A percentile compares a stretch with the other conserved stretches of the same genome.
Evolutionary conservation across 2,797 vertebrate species (phyloP).

Genomic region (Atherinosoma microstoma): DNA sequence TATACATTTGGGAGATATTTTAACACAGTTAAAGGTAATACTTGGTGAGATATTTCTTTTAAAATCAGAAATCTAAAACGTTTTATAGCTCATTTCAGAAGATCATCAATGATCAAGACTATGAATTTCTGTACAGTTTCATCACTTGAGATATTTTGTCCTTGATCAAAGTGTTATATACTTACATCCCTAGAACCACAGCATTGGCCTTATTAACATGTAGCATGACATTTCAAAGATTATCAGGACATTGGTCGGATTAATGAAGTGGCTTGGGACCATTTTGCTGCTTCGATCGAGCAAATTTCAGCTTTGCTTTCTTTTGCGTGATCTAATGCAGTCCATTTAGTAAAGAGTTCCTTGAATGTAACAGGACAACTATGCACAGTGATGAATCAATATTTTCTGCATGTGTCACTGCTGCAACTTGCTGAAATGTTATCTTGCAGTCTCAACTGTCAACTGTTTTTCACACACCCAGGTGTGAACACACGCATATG

Average conservation of each 20-base stretch:
- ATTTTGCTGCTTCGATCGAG: neutral
- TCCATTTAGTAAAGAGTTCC: conserved; percentile 3
- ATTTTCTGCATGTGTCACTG: conserved; percentile 55
- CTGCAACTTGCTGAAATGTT: conserved; percentile 61
- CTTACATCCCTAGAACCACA: neutral
- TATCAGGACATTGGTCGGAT: neutral
- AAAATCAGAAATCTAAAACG: neutral
- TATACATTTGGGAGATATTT: neutral
- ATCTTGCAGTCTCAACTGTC: conserved; percentile 64
- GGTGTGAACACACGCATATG: conserved; percentile 54
- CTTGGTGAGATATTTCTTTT: no score
- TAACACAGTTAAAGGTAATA: no score
- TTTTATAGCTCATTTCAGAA: neutral
- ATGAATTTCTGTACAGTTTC: neutral
- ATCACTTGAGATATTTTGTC: neutral
- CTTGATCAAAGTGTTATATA: neutral
- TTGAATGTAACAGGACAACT: conserved; percentile 9
- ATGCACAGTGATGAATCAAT: conserved; percentile 55
- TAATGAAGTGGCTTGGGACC: neutral
- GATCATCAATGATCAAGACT: neutral
- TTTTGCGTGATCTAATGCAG: neutral
- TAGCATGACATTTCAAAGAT: neutral
- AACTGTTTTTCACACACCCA: conserved; percentile 47
- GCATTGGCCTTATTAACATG: neutral
- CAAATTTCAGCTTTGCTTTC: neutral